These are phyloP conservation scores for Genyomyrus donnyi DNA, from an alignment of 2,113 vertebrate genomes.

Conservation along the genomic window DNA sequence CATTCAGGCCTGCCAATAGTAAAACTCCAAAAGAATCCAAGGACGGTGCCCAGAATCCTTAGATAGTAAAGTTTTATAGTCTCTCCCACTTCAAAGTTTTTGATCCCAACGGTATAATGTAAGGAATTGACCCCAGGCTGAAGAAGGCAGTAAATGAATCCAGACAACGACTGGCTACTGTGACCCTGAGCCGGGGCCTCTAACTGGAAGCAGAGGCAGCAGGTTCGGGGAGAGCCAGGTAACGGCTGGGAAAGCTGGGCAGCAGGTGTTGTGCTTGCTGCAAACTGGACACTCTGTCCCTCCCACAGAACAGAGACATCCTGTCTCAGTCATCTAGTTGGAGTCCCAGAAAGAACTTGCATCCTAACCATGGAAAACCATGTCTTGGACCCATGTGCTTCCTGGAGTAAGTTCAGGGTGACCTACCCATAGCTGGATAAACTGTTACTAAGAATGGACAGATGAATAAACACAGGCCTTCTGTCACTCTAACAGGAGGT, in stretches of 20 bases:
- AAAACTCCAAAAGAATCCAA: neutral
- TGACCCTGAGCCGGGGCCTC: neutral
- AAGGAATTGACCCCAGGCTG: neutral
- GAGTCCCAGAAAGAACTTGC: neutral
- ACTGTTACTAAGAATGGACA: slow-evolving; percentile 1
- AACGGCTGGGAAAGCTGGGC: neutral
- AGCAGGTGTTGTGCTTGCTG: neutral
- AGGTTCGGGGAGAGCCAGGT: neutral
- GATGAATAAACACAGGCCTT: neutral
- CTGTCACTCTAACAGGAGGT: neutral
- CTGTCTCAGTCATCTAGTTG: neutral
- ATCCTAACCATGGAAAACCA: neutral
- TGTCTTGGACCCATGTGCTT: neutral
- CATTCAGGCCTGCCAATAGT: neutral
- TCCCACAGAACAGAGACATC: neutral
- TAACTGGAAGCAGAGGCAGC: neutral
- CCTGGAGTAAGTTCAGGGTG: neutral
- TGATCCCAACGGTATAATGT: neutral
- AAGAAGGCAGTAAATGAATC: neutral
- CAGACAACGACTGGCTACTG: neutral
- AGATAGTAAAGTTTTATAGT: neutral
- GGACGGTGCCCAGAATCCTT: neutral
- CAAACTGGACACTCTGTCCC: neutral
- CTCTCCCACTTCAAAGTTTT: neutral
- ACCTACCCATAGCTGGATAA: neutral